These are phyloP conservation scores for Melitaea cinxia DNA, from an alignment of 1,140 invertebrate genomes.

Conservation along the genomic window DNA sequence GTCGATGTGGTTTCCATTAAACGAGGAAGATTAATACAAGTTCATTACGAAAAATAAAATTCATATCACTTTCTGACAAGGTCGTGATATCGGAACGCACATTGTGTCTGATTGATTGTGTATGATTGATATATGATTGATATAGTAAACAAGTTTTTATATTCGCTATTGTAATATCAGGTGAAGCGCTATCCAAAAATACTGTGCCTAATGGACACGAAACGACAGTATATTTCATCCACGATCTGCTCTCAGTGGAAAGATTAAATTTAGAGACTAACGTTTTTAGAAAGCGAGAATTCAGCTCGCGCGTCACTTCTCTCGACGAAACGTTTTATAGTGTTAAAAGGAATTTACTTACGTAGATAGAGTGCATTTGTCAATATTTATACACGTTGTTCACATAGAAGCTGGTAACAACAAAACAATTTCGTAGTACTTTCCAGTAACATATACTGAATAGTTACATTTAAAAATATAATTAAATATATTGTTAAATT, in stretches of 20 bases:
- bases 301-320: constrained; percentile 41
- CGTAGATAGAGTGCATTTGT: constrained; percentile 7
- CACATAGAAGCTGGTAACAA: neutral
- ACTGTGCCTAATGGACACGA: constrained; percentile 73
- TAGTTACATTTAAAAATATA: no score
- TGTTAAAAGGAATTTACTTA: constrained; percentile 15
- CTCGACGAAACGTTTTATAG: constrained; percentile 25
- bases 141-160: no score
- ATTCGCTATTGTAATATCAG: no score
- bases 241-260: constrained; percentile 57
- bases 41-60: constrained; percentile 33
- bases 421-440: neutral
- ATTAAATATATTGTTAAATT: no score
- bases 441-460: no score
- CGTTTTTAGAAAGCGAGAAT: constrained; percentile 68
- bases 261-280: constrained; percentile 75
- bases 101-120: neutral
- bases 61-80: constrained; percentile 10
- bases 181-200: constrained; percentile 66
- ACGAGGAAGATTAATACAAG: constrained; percentile 36
- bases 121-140: neutral
- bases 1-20: constrained; percentile 53
- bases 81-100: neutral
- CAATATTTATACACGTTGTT: neutral
- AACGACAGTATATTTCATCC: constrained; percentile 72